Percentiles rank a stretch among this genome's conserved stretches.
Conservation (phyloP, 2,797 vertebrate species). For the Cryptoprocta ferox region DNA sequence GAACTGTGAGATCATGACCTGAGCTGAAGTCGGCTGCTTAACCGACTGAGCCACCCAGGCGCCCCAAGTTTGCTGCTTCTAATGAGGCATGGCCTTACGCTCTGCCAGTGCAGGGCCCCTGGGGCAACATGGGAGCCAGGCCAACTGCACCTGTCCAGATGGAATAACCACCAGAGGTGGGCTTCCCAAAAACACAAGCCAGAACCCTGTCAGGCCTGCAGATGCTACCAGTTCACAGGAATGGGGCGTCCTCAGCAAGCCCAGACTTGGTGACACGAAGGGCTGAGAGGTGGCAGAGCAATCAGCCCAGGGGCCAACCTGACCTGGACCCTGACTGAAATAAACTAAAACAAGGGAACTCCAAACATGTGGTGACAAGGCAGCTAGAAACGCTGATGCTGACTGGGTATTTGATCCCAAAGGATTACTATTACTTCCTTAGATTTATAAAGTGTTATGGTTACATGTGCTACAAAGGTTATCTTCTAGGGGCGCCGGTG, state of each 20-base stretch:
- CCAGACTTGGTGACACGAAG: neutral
- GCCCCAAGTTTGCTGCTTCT: too few species aligned
- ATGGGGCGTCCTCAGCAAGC: neutral
- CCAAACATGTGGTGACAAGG: neutral
- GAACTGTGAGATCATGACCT: too few species aligned
- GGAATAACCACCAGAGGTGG: too few species aligned
- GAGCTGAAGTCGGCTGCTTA: too few species aligned
- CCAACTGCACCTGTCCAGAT: accelerated
- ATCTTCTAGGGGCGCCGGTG: too few species aligned
- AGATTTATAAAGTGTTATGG: too few species aligned
- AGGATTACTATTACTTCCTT: neutral
- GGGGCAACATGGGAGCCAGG: accelerated
- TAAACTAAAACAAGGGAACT: neutral
- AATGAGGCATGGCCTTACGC: accelerated
- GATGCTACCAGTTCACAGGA: neutral
- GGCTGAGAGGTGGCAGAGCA: accelerated
- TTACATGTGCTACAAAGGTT: neutral
- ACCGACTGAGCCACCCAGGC: too few species aligned
- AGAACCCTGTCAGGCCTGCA: neutral
- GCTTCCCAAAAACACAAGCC: neutral
- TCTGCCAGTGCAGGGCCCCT: accelerated
- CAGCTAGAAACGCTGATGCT: neutral
- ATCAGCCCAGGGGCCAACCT: too few species aligned
- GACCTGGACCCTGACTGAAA: neutral
- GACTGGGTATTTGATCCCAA: neutral